Percentiles rank a stretch among this genome's conserved stretches.
Conservation (phyloP, 2,797 vertebrate species). For the Cyprinella venusta region DNA sequence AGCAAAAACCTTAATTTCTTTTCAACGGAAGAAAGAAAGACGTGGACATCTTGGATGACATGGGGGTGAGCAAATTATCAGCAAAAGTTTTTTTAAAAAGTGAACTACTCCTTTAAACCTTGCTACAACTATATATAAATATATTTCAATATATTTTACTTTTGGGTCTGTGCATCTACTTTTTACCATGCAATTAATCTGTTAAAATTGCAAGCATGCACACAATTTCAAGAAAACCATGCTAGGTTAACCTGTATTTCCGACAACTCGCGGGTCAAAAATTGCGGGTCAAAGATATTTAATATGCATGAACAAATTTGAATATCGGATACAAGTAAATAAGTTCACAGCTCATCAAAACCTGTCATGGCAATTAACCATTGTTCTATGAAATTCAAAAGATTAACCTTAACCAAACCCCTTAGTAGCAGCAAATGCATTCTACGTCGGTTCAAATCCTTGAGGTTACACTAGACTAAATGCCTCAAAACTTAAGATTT, state of each 20-base stretch:
- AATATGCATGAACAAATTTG: background rate
- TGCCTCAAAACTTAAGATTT: background rate
- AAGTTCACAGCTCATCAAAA: background rate
- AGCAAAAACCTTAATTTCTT: no score
- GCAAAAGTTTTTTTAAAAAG: no score
- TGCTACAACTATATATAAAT: no score
- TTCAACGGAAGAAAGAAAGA: no score
- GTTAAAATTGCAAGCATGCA: background rate
- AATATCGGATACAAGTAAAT: background rate
- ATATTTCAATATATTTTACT: no score
- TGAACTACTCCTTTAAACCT: no score
- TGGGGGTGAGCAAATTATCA: no score
- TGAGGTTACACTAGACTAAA: background rate
- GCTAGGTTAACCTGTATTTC: background rate
- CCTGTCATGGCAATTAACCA: background rate
- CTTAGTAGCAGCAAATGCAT: background rate
- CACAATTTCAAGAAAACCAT: background rate
- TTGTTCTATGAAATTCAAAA: background rate
- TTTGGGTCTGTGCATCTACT: no score
- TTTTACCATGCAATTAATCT: no score
- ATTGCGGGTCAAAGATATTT: background rate
- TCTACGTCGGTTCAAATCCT: background rate
- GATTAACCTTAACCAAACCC: no score
- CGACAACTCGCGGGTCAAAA: background rate
- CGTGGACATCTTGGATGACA: no score